These are phyloP conservation scores for Urosaurus nigricauda DNA, from an alignment of 2,797 vertebrate species.

Conservation along the genomic window DNA sequence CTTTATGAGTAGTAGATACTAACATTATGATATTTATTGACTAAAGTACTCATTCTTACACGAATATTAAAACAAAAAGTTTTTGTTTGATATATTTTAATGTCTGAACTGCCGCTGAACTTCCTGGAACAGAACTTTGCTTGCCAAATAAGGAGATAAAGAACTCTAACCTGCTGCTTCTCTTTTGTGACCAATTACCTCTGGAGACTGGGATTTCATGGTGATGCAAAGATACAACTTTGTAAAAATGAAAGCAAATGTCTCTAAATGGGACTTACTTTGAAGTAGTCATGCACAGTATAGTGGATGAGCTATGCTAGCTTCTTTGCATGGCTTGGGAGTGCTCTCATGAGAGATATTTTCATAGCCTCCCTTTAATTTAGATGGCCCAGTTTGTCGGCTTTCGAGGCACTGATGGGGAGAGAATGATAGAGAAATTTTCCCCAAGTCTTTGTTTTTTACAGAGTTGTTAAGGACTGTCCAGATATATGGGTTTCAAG, in stretches of 20 bases:
- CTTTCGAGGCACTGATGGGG: neutral
- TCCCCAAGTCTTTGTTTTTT: constrained; percentile 11
- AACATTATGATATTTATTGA: constrained; percentile 64
- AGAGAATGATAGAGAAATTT: neutral
- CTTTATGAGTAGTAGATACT: constrained; percentile 67
- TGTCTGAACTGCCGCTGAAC: constrained; percentile 58
- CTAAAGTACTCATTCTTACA: constrained; percentile 39
- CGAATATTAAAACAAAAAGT: constrained; percentile 32
- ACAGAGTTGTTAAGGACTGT: constrained; percentile 24
- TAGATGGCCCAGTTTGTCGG: neutral
- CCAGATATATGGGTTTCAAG: constrained; percentile 17
- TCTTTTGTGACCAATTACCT: constrained; percentile 43
- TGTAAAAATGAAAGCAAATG: constrained; percentile 31
- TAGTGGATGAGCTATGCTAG: neutral
- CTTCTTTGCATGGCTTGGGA: neutral
- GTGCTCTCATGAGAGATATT: neutral
- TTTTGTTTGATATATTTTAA: constrained; percentile 35
- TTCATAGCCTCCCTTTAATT: neutral
- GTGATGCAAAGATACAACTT: constrained; percentile 33
- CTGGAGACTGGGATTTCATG: constrained; percentile 18
- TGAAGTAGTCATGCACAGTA: neutral
- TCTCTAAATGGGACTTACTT: neutral
- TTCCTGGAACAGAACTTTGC: constrained; percentile 47
- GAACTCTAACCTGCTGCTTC: constrained; percentile 35
- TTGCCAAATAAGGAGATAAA: constrained; percentile 17